phyloP scores from a whole-genome alignment of 2,113 vertebrate genomes.

The Clarias batrachus region DNA sequence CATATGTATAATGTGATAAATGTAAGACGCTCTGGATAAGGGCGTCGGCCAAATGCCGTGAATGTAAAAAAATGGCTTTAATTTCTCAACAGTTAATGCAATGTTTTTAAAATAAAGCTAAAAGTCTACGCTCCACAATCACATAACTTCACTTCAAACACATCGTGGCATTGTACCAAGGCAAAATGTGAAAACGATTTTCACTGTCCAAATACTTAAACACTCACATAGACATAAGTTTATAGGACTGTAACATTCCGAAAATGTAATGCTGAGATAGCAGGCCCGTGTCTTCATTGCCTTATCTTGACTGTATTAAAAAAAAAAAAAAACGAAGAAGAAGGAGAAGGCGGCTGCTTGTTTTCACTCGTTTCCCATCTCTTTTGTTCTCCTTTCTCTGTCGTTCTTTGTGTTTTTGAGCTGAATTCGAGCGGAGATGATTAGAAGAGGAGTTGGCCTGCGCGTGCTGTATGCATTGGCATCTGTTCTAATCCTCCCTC shows the following conservation, averaged over 20 bases:
- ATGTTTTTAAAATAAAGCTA: too few species aligned
- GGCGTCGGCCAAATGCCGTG: too few species aligned
- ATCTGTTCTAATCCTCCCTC: conserved; percentile 33
- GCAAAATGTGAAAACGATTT: too few species aligned
- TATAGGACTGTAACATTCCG: not conserved
- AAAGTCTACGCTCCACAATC: too few species aligned
- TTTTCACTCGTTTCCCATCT: not conserved
- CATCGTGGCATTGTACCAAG: too few species aligned
- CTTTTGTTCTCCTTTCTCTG: conserved; percentile 8
- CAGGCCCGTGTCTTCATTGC: not conserved
- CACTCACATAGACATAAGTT: not conserved
- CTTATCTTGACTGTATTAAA: not conserved
- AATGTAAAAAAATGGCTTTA: too few species aligned
- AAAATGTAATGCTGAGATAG: not conserved
- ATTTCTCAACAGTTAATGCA: too few species aligned
- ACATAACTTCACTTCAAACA: too few species aligned
- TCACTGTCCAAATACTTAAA: too few species aligned
- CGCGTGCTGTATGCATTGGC: conserved; percentile 23
- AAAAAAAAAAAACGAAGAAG: not conserved
- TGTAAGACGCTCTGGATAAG: too few species aligned
- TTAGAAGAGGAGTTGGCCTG: conserved; percentile 21
- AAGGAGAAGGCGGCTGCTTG: not conserved
- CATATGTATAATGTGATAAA: too few species aligned
- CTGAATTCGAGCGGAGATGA: not conserved
- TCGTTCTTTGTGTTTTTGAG: conserved; percentile 14